Percentiles rank a stretch among this genome's conserved stretches.
Conservation (phyloP, 2,113 vertebrate species). For the Bettongia penicillata region DNA sequence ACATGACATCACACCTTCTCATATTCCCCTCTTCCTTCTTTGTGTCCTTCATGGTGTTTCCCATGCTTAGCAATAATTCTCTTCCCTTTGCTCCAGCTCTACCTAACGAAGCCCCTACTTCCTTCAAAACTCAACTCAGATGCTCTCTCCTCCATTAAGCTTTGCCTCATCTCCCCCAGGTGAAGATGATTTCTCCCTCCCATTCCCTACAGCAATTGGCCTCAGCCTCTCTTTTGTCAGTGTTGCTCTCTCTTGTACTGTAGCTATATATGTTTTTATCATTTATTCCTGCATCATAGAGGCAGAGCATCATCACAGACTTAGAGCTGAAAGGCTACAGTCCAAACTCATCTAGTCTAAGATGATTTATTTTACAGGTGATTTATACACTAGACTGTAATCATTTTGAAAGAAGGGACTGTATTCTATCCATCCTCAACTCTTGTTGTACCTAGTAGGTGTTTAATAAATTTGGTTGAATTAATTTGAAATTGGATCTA, state of each 20-base stretch:
- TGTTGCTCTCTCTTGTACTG: not conserved
- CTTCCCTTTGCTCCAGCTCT: not conserved
- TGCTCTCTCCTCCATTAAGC: not conserved
- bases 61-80: not conserved
- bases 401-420: not conserved
- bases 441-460: constrained; percentile 5
- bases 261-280: not conserved
- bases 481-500: not conserved
- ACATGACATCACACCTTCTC: not conserved
- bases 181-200: not conserved
- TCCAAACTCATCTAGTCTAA: constrained; percentile 9
- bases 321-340: not conserved
- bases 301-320: not conserved
- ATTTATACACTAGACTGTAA: not conserved
- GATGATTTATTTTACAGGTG: not conserved
- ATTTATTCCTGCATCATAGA: not conserved
- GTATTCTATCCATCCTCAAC: constrained; percentile 31
- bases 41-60: not conserved
- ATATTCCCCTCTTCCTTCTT: not conserved
- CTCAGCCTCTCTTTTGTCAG: not conserved
- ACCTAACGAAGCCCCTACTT: not conserved
- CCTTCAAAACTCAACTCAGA: not conserved
- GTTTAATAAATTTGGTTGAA: constrained; percentile 28
- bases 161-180: not conserved
- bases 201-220: not conserved